Base-by-base conservation (phyloP, 2,113 vertebrate genomes). In the Phyllostomus hastatus region DNA sequence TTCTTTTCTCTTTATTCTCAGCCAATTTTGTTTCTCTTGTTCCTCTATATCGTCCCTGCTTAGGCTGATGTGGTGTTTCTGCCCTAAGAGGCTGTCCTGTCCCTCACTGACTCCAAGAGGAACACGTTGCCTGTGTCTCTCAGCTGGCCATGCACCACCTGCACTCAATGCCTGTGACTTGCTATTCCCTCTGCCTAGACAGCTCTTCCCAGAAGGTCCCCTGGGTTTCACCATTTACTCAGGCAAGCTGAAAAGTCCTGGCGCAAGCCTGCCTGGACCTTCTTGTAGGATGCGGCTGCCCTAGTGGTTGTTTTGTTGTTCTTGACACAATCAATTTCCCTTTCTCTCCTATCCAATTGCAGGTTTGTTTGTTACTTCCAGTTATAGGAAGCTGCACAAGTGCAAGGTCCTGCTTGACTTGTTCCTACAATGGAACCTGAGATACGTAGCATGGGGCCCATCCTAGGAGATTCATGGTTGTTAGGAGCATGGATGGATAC, bases 361-460 rank as follows among this genome's bases (percentile, higher is more conserved):
- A 35, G n/a, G 31, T 0, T 1, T 31, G 1, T n/a, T 28, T 31
- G 2, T 38, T 90, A 67, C 5, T 15, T 75, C 35, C 1, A 0
- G 0, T 87, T 7, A 52, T 46, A 91, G 43, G 24, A 5, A 50
- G 2, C 11, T 50, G 48, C 48, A 14, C 48, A 50, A 15, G 48
- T 50, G 14, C 48, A 50, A 50, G 48, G 14, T 50, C 48, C 14
- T 50, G 48, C 14, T 50, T 50, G 12, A 15, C 48, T 50, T 50
- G 48, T 15, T 50, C 48, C 48, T 50, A 14, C 14, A 50, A 50
- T 50, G 48, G 48, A 50, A 50, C 15, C 48, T 50, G 48, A 3
- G 48, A 50, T 3, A 50, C 48, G 12, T 11, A 50, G 48, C 48
- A 50, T 3, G 4, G 48, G 12, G 48, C 14, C 14, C 12, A 50